phyloP scores from a whole-genome alignment of 2,888 invertebrate genomes.

The Drosophila greeni region DNA sequence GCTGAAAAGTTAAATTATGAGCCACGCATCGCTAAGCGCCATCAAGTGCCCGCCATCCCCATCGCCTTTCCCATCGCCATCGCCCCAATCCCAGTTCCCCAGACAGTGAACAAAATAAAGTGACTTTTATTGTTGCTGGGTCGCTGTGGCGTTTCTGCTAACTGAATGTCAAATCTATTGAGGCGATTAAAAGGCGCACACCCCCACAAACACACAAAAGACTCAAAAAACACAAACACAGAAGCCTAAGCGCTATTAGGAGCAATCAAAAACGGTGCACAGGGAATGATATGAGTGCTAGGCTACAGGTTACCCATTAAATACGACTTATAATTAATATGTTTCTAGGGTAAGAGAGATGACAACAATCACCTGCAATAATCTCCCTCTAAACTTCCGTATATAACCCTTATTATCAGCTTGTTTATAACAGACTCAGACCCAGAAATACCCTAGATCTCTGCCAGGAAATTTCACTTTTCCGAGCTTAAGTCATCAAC shows the following conservation, averaged over 20 bases:
- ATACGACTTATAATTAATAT: no score
- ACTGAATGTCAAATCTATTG: constrained; percentile 73
- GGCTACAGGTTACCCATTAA: neutral
- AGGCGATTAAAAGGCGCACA: constrained; percentile 51
- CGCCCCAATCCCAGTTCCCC: constrained; percentile 8
- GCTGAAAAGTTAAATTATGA: constrained; percentile 52
- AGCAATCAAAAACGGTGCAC: constrained; percentile 57
- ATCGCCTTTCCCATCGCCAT: neutral
- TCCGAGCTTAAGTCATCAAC: constrained; percentile 26
- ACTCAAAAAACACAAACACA: constrained; percentile 14
- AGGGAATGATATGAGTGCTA: neutral
- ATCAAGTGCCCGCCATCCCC: constrained; percentile 15
- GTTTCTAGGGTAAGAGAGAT: neutral
- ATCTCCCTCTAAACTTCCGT: neutral
- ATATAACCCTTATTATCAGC: no score
- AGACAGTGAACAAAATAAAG: constrained; percentile 20
- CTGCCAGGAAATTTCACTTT: constrained; percentile 4
- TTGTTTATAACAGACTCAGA: neutral
- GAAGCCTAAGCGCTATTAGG: constrained; percentile 61
- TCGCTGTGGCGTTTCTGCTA: constrained; percentile 43
- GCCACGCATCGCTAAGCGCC: constrained; percentile 51
- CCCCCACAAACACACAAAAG: neutral
- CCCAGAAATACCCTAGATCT: neutral
- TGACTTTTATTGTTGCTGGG: constrained; percentile 12
- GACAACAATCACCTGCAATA: no score